Percentiles rank a stretch among this genome's conserved stretches.
phyloP scores from a whole-genome alignment of 2,888 invertebrate genomes.

The Formica aserva region DNA sequence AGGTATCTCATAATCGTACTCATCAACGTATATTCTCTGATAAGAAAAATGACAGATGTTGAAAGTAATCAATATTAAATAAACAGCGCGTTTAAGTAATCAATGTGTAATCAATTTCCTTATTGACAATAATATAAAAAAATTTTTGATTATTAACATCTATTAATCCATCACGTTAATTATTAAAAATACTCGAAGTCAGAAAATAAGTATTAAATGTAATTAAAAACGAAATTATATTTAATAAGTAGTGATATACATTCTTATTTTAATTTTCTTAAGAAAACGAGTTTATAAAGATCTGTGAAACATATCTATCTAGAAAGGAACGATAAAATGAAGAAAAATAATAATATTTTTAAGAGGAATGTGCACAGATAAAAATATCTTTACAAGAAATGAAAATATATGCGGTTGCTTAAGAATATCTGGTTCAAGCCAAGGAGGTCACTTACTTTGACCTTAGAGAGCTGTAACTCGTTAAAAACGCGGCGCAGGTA shows the following conservation, averaged over 20 bases:
- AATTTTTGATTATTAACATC: conserved; percentile 4
- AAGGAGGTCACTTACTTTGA: conserved; percentile 88
- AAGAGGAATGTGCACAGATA: background rate
- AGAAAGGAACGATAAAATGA: background rate
- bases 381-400: background rate
- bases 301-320: background rate
- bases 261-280: background rate
- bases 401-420: background rate
- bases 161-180: background rate
- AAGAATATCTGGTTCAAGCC: background rate
- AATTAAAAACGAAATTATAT: background rate
- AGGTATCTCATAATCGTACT: conserved; percentile 80
- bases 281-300: background rate
- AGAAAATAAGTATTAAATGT: background rate
- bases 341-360: background rate
- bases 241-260: background rate
- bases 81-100: background rate
- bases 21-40: conserved; percentile 91
- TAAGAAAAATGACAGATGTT: background rate
- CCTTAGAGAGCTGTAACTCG: conserved; percentile 93
- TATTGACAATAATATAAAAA: background rate
- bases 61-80: background rate
- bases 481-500: conserved; percentile 92
- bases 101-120: background rate
- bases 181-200: background rate